These are phyloP conservation scores for Fabriciana adippe DNA, from an alignment of 2,888 invertebrate species.

Conservation along the genomic window DNA sequence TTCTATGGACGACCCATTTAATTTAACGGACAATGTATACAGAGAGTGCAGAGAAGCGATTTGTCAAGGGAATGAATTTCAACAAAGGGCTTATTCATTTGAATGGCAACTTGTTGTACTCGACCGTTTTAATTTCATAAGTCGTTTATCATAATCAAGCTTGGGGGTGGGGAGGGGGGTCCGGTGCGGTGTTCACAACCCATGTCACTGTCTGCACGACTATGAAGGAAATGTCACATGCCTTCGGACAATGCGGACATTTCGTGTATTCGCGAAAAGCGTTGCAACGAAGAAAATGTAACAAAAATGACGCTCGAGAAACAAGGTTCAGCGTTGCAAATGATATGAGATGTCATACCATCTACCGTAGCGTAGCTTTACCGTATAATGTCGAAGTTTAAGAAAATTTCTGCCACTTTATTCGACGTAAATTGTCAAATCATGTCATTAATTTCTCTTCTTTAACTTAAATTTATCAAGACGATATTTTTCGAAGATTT, in stretches of 20 bases:
- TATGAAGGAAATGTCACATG: slow-evolving; percentile 74
- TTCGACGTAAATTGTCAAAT: slow-evolving; percentile 16
- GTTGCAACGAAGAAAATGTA: slow-evolving; percentile 39
- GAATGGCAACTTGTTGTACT: slow-evolving; percentile 79
- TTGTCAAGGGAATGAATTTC: slow-evolving; percentile 80
- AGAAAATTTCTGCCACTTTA: slow-evolving; percentile 14
- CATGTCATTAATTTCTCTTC: slow-evolving; percentile 3
- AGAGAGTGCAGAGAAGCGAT: slow-evolving; percentile 70
- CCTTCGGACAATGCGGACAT: slow-evolving; percentile 67
- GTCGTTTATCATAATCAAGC: slow-evolving; percentile 82
- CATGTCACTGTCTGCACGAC: slow-evolving; percentile 74
- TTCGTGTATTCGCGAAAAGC: slow-evolving; percentile 50
- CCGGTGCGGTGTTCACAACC: slow-evolving; percentile 57
- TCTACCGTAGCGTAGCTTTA: slow-evolving; percentile 15
- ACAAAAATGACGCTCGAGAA: slow-evolving; percentile 30
- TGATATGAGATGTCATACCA: slow-evolving; percentile 31
- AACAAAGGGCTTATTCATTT: slow-evolving; percentile 79
- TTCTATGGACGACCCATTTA: slow-evolving; percentile 74
- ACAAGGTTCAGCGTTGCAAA: slow-evolving; percentile 29
- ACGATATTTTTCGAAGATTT: slow-evolving; percentile 7
- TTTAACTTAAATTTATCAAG: neutral
- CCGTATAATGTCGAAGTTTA: slow-evolving; percentile 22
- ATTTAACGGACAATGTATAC: slow-evolving; percentile 74
- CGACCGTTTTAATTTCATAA: slow-evolving; percentile 82
- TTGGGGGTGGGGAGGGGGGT: slow-evolving; percentile 44